Conservation (phyloP, 2,797 vertebrate genomes). For the Cichlasoma orientale region DNA sequence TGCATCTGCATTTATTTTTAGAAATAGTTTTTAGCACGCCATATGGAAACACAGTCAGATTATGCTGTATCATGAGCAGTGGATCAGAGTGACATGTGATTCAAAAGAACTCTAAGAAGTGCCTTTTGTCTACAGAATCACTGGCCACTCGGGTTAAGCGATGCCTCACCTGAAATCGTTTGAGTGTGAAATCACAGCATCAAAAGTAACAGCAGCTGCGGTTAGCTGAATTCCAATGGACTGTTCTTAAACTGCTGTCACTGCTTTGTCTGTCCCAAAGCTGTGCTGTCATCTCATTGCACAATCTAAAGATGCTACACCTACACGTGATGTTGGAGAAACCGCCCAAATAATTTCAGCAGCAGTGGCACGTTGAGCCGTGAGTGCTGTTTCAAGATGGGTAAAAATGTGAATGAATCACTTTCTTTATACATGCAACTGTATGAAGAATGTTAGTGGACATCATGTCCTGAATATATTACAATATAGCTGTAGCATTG, state of each 20-base stretch:
- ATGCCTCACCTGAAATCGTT: conserved; percentile 1
- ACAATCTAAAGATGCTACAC: not conserved
- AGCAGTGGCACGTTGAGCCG: not conserved
- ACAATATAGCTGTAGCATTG: not conserved
- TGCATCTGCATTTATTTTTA: not conserved
- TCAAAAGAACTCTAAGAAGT: not conserved
- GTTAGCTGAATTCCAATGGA: not conserved
- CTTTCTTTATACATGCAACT: not conserved
- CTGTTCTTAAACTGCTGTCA: not conserved
- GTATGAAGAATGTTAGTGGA: not conserved
- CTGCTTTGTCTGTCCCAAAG: not conserved
- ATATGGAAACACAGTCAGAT: not conserved
- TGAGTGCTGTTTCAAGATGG: not conserved
- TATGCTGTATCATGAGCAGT: not conserved
- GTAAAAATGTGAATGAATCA: too few relatives aligned
- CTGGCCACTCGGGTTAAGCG: not conserved
- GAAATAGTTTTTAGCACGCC: not conserved
- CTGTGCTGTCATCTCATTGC: not conserved
- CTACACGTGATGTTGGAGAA: not conserved
- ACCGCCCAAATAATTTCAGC: not conserved
- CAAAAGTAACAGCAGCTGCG: not conserved
- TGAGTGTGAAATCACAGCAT: not conserved
- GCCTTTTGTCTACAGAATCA: not conserved
- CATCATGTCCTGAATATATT: too few relatives aligned
- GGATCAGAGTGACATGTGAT: not conserved